Evolutionary conservation across 2,888 invertebrate genomes (phyloP).

Genomic region (Charanyca ferruginea): DNA sequence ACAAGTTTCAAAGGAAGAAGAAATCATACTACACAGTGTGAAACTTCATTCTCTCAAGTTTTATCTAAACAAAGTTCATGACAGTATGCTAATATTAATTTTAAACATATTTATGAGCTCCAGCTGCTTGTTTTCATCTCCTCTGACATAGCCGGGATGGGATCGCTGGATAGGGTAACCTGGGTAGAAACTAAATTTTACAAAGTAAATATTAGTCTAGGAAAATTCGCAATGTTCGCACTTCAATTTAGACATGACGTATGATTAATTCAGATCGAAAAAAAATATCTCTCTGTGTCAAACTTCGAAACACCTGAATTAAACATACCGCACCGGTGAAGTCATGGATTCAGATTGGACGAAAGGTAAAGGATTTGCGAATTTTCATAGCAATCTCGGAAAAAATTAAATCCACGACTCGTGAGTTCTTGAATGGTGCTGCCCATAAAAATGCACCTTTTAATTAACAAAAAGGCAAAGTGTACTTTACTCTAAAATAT

Average conservation of each 20-base stretch:
- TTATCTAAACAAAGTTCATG: conserved; percentile 27
- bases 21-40: conserved; percentile 55
- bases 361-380: conserved; percentile 68
- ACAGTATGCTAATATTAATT: conserved; percentile 38
- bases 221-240: conserved; percentile 77
- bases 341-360: conserved; percentile 40
- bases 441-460: conserved; percentile 85
- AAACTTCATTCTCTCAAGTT: conserved; percentile 44
- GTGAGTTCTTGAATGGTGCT: conserved; percentile 89
- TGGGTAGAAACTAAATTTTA: conserved; percentile 84
- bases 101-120: conserved; percentile 75
- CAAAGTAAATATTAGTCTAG: conserved; percentile 74
- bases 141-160: conserved; percentile 88
- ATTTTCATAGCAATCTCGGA: conserved; percentile 73
- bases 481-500: conserved; percentile 71
- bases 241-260: conserved; percentile 15
- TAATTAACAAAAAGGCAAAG: conserved; percentile 71
- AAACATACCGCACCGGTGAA: conserved; percentile 36
- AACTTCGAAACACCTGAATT: conserved; percentile 36
- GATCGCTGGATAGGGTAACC: conserved; percentile 89
- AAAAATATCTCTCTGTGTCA: not conserved
- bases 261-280: conserved; percentile 50
- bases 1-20: conserved; percentile 52
- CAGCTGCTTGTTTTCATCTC: conserved; percentile 90
- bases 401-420: conserved; percentile 78